Evolutionary conservation across 2,888 invertebrate genomes (phyloP).

Genomic region (Athalia cordata): DNA sequence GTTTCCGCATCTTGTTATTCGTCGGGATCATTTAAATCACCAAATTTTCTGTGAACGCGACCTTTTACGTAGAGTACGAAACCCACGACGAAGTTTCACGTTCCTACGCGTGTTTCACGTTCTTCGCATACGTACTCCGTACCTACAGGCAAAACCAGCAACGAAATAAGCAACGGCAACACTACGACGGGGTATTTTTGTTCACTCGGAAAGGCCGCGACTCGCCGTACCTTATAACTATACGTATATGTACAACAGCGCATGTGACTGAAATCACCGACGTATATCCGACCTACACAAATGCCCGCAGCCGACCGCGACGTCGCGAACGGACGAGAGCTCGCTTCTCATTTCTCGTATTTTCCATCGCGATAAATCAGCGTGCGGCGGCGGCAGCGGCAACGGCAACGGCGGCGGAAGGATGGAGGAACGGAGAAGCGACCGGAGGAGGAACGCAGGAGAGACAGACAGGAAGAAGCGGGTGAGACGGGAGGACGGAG

Average conservation of each 20-base stretch:
- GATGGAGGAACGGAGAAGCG: constrained; percentile 50
- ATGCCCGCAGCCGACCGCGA: neutral
- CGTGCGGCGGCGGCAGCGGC: constrained; percentile 62
- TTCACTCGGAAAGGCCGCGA: constrained; percentile 25
- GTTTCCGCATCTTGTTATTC: constrained; percentile 39
- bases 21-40: constrained; percentile 36
- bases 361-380: constrained; percentile 73
- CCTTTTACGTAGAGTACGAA: constrained; percentile 14
- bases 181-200: constrained; percentile 16
- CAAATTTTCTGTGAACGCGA: constrained; percentile 28
- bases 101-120: constrained; percentile 6
- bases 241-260: neutral
- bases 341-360: constrained; percentile 71
- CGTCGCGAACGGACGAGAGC: constrained; percentile 37
- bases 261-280: neutral
- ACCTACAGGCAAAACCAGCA: no score
- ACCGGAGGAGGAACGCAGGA: constrained; percentile 23
- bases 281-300: neutral
- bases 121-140: neutral
- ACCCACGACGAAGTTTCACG: neutral
- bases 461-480: constrained; percentile 50
- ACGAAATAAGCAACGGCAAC: neutral
- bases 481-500: constrained; percentile 52
- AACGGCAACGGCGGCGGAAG: constrained; percentile 61
- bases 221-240: neutral